phyloP scores from a whole-genome alignment of 2,797 vertebrate species.

The Sylvia borin region DNA sequence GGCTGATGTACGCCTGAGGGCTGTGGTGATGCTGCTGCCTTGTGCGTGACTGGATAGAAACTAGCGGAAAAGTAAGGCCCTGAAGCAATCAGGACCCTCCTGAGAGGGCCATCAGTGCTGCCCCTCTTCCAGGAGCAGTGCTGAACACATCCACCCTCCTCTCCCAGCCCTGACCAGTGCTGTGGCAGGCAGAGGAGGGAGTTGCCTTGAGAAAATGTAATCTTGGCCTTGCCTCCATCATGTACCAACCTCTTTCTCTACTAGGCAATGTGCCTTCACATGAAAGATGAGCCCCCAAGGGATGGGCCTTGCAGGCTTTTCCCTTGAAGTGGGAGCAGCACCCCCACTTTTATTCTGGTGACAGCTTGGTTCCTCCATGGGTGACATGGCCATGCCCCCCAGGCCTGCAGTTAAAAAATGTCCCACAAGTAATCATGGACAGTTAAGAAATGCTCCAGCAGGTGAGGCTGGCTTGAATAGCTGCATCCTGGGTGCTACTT shows the following conservation, averaged over 20 bases:
- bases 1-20: background rate
- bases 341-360: background rate
- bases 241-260: background rate
- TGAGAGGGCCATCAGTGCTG: background rate
- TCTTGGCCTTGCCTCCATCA: background rate
- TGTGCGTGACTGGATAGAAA: background rate
- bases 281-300: background rate
- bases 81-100: background rate
- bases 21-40: background rate
- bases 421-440: background rate
- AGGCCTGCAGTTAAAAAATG: background rate
- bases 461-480: background rate
- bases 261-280: background rate
- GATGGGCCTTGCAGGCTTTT: background rate
- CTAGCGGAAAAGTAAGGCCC: background rate
- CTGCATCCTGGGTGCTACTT: background rate
- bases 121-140: background rate
- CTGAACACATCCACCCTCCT: background rate
- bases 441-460: background rate
- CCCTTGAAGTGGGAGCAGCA: background rate
- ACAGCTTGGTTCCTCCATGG: background rate
- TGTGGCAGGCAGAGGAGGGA: rapidly evolving
- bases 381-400: background rate
- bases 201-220: background rate
- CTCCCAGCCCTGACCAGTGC: background rate